Evolutionary conservation across 2,797 vertebrate genomes (phyloP).

Genomic region (Dendrocincla fuliginosa): DNA sequence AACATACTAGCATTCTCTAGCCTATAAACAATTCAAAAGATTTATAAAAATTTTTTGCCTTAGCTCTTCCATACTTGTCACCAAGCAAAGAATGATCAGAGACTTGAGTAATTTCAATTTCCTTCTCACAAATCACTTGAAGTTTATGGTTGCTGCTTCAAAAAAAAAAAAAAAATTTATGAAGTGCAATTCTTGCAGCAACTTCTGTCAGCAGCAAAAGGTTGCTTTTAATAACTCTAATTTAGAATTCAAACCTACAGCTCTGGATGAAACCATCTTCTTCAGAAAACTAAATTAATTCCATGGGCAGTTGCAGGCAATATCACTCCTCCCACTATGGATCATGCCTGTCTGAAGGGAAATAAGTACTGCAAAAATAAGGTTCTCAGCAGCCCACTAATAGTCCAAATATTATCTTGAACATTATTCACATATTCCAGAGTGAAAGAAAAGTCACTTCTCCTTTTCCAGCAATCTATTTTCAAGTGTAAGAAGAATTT

Average conservation of each 20-base stretch:
- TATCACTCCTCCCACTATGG: not conserved
- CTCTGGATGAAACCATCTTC: not conserved
- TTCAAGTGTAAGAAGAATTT: not conserved
- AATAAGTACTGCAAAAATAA: not conserved
- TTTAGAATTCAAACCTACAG: conserved; percentile 3
- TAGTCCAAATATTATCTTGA: not conserved
- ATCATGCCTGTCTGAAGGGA: not conserved
- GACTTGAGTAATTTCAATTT: conserved; percentile 19
- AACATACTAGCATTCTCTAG: not conserved
- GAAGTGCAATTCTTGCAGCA: not conserved
- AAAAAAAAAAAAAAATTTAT: not conserved
- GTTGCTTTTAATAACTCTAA: not conserved
- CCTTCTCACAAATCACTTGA: not conserved
- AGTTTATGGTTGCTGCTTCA: not conserved
- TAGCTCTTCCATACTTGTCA: not conserved
- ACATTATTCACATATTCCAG: not conserved
- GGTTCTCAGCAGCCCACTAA: not conserved
- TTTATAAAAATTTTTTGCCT: not conserved
- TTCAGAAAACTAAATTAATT: not conserved
- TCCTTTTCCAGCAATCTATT: not conserved
- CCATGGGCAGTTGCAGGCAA: not conserved
- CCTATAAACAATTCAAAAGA: not conserved
- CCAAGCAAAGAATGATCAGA: conserved; percentile 29
- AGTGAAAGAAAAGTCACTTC: not conserved
- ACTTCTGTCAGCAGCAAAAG: not conserved